Evolutionary conservation across 2,797 vertebrate genomes (phyloP).

Genomic region (Sebastes elongatus): DNA sequence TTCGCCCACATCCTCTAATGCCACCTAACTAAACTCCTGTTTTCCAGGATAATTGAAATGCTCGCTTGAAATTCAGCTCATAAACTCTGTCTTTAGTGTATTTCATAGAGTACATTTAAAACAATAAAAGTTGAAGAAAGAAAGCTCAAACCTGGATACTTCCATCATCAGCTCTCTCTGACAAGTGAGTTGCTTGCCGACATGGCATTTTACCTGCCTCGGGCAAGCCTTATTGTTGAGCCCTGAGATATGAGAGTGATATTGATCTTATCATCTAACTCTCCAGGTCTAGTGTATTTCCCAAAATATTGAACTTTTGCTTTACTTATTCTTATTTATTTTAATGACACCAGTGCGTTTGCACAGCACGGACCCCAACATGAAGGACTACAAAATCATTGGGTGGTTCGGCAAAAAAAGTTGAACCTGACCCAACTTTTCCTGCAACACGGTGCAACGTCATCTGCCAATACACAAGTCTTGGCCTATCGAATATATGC

Average conservation of each 20-base stretch:
- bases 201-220: too few relatives aligned
- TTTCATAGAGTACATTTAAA: too few relatives aligned
- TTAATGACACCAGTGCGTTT: neutral
- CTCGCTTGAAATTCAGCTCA: too few relatives aligned
- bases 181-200: too few relatives aligned
- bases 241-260: too few relatives aligned
- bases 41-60: too few relatives aligned
- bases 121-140: neutral
- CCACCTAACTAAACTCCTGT: too few relatives aligned
- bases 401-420: neutral
- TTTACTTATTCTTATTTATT: neutral
- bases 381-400: neutral
- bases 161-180: too few relatives aligned
- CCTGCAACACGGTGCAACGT: neutral
- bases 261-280: neutral
- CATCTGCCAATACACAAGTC: neutral
- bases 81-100: too few relatives aligned
- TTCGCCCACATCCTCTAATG: too few relatives aligned
- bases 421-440: neutral
- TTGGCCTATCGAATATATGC: neutral
- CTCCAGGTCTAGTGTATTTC: neutral
- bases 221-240: too few relatives aligned
- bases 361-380: neutral
- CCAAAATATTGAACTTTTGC: neutral
- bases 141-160: too few relatives aligned